Base-by-base conservation (phyloP, 2,113 vertebrate species). In the Brienomyrus longianalis region DNA sequence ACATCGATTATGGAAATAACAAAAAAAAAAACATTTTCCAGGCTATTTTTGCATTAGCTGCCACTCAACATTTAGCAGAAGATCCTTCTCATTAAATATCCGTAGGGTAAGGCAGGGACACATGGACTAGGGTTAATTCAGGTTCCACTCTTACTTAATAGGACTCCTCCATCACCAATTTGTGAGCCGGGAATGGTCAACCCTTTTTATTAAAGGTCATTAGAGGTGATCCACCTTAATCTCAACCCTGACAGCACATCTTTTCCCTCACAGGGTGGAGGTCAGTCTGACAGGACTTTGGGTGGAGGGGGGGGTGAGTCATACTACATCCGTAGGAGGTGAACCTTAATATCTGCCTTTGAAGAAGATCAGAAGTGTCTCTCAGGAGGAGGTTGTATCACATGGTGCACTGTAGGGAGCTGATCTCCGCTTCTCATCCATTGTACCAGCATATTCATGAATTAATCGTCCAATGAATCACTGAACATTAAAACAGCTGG, bases 351-450 rank as follows among this genome's bases (percentile, higher is more conserved):
- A 50, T 48, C 45, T 31, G 83, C 21, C n/a, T 51, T 86, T 86
- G 83, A 86, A 86, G n/a, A 50, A 86, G 83, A 86, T 86, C 47
- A 85, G 43, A 85, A 27, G 47, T 85, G 83, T 11, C 83, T 77
- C 83, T n/a, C 10, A 85, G 23, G 43, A 85, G 45, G 39, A 51
- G 9, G 43, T 50, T 51, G 83, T 86, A 21, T 86, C 13, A 50
- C 83, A 86, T n/a, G 21, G n/a, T 11, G 13, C 10, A 10, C 83
- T 27, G 45, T 6, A 51, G 83, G 48, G 83, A 50, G 48, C 48
- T 86, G 83, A 13, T 86, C 11, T 15, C 9, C 31, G 23, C 10
- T 86, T 86, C 83, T 6, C 45, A 51, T 27, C 45, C 23, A 86
- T 6, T 48, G 83, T 51, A 86, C 31, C 70, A 77, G 4, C 70